A percentile compares a stretch with the other conserved stretches of the same genome.
These are phyloP conservation scores for Icerya purchasi DNA, from an alignment of 2,888 invertebrate genomes.

Conservation along the genomic window DNA sequence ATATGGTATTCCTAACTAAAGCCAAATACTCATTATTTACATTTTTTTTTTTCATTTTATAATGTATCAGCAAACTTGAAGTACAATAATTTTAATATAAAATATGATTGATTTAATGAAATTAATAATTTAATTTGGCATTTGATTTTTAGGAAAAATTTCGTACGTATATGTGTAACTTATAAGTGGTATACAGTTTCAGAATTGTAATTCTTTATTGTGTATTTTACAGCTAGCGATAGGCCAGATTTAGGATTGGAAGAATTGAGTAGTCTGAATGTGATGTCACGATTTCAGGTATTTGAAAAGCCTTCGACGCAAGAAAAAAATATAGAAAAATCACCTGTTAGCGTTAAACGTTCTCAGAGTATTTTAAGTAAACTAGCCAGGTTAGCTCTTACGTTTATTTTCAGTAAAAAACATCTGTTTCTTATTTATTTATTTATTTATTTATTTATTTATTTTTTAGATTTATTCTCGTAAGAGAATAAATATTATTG, in stretches of 20 bases:
- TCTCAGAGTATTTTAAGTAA: conserved; percentile 58
- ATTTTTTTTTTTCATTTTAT: no score
- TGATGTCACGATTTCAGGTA: conserved; percentile 63
- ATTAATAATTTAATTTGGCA: neutral
- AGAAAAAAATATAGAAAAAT: conserved; percentile 28
- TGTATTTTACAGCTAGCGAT: conserved; percentile 50
- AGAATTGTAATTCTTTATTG: conserved; percentile 7
- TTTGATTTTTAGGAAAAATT: neutral
- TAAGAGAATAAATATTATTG: no score
- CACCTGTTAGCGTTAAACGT: conserved; percentile 35
- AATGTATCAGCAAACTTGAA: no score
- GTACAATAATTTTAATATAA: neutral
- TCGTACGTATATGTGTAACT: neutral
- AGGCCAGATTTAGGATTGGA: conserved; percentile 67
- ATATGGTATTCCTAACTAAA: no score
- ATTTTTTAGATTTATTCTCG: no score
- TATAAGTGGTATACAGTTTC: neutral
- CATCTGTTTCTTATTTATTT: no score
- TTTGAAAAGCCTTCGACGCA: conserved; percentile 41
- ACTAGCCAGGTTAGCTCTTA: conserved; percentile 44
- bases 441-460: no score
- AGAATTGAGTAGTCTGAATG: conserved; percentile 57
- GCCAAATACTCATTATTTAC: no score
- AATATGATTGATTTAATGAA: neutral
- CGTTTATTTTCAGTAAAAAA: conserved; percentile 1